Evolutionary conservation across 1,140 invertebrate species (phyloP), one percentile per base, ranked within the genome.

Genomic region (Mylabris phalerata): DNA sequence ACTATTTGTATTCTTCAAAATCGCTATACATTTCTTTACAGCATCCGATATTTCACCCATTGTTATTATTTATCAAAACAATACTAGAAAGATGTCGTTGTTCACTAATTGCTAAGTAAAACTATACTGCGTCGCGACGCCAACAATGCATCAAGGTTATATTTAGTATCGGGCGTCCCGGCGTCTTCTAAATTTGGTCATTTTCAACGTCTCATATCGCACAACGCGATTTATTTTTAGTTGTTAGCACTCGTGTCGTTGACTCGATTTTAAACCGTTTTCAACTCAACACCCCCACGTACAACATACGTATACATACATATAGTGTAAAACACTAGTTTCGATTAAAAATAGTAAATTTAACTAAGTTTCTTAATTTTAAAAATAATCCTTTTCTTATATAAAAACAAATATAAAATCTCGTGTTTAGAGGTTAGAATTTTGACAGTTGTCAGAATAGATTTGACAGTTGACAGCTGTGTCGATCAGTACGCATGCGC

Each of bases 1-100:
- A 66, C 81, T 88, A 55, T 82, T 82, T 1, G 90, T 88, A 65
- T 80, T 80, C 70, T 89, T 86, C 52, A 94, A 73, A 52, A 92
- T 84, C 19, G 80, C 79, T 48, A 87, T 82, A 73, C 90, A 92
- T 77, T 91, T 92, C 72, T 87, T 84, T 46, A 93, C 87, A 59
- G 83, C 79, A 61, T 92, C 89, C 50, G 88, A 84, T 65, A 92
- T 69, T 74, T 77, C 65, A 10, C 79, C 78, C 80, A 82, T 83
- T 41, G 49, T 27, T 7, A 7, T 11, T 49, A 39, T 44, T 50
- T 27, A 51, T 32, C 4, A 32, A 39, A 32, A 50, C n/a, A 7
- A 50, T 13, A 32, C 5, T 24, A 50, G 5, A 50, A 9, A 24
- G 26, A 32, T 40, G 48, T 7, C 38, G 32, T 50, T 39, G 10